Conservation (phyloP, 2,797 vertebrate species). For the Remorina albescens region DNA sequence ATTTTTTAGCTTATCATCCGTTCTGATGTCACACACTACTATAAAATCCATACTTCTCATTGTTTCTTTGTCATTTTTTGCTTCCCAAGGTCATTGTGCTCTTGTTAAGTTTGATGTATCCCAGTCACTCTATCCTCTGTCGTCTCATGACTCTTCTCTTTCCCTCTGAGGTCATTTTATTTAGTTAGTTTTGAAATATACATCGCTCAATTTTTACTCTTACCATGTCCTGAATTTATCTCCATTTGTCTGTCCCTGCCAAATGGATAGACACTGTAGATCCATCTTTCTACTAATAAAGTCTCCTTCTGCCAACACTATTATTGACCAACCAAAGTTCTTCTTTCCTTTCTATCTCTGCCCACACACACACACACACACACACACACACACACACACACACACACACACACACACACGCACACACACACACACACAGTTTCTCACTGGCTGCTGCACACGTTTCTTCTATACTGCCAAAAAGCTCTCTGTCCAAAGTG, state of each 20-base stretch:
- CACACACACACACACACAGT: too few relatives aligned
- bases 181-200: not conserved
- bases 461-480: constrained; percentile 21
- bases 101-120: constrained; percentile 34
- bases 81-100: constrained; percentile 32
- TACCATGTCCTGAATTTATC: not conserved
- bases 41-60: constrained; percentile 8
- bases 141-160: not conserved
- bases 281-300: not conserved
- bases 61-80: constrained; percentile 18
- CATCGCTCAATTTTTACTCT: not conserved
- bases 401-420: too few relatives aligned
- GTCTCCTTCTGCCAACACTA: constrained; percentile 11
- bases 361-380: not conserved
- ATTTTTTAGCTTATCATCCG: not conserved
- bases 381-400: too few relatives aligned
- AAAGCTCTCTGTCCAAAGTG: constrained; percentile 9
- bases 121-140: not conserved
- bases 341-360: constrained; percentile 16
- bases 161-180: constrained; percentile 29
- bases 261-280: constrained; percentile 23
- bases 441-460: constrained; percentile 21
- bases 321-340: constrained; percentile 25
- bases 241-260: constrained; percentile 12
- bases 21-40: constrained; percentile 11